phyloP scores from a whole-genome alignment of 2,888 invertebrate genomes.

The Peribatodes rhomboidaria region DNA sequence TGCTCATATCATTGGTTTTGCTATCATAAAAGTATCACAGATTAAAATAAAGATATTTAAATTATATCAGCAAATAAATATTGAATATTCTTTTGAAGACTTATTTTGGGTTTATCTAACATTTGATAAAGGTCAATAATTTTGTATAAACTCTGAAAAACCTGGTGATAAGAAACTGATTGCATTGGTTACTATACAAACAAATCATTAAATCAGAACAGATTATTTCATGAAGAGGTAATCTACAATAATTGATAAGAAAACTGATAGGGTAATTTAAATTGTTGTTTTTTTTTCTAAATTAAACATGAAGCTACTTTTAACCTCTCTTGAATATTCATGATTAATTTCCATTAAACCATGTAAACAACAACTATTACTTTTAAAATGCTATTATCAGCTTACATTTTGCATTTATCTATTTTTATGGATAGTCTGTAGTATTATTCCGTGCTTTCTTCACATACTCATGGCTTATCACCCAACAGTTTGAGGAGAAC shows the following conservation, averaged over 20 bases:
- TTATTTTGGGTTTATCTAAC: constrained; percentile 6
- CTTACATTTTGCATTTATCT: not conserved
- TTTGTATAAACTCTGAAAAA: constrained; percentile 21
- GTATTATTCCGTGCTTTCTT: not conserved
- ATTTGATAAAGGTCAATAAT: constrained; percentile 28
- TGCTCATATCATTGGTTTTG: not conserved
- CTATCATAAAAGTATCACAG: not conserved
- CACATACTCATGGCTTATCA: constrained; percentile 4
- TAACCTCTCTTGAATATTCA: too few relatives aligned
- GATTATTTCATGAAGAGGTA: constrained; percentile 11
- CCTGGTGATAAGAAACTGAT: constrained; percentile 24
- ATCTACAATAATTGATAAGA: constrained; percentile 27
- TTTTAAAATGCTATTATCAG: too few relatives aligned
- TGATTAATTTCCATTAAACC: too few relatives aligned
- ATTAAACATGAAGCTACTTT: not conserved
- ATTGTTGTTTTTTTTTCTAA: not conserved
- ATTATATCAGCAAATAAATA: not conserved
- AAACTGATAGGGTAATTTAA: constrained; percentile 13
- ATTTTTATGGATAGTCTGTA: not conserved
- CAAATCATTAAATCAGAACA: constrained; percentile 26
- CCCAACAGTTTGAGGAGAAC: constrained; percentile 93
- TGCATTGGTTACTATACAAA: constrained; percentile 22
- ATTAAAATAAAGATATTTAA: not conserved
- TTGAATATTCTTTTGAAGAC: constrained; percentile 2
- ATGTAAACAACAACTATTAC: too few relatives aligned